phyloP scores from a whole-genome alignment of 2,888 invertebrate genomes.

The Chydorus sphaericus region DNA sequence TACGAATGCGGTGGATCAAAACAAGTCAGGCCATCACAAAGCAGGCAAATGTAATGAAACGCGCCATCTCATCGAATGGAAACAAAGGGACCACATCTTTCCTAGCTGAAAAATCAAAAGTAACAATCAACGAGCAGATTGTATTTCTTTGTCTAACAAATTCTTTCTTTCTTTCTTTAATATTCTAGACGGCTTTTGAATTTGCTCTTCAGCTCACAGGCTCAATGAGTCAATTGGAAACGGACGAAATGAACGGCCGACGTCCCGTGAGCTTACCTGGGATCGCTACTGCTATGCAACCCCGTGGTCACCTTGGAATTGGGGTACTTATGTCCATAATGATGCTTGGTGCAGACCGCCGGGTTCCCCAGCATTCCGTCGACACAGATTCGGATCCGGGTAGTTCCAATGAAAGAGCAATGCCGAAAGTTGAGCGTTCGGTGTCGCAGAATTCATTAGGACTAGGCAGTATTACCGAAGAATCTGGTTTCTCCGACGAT shows the following conservation, averaged over 20 bases:
- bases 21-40: background rate
- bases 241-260: background rate
- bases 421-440: too few species aligned
- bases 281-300: conserved; percentile 10
- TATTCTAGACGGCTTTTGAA: conserved; percentile 7
- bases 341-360: background rate
- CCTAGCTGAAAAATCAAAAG: conserved; percentile 10
- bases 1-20: background rate
- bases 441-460: too few species aligned
- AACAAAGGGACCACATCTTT: background rate
- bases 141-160: background rate
- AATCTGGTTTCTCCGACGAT: too few species aligned
- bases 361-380: background rate
- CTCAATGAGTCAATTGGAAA: background rate
- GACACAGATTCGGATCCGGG: background rate
- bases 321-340: conserved; percentile 2
- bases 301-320: background rate
- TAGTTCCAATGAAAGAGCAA: background rate
- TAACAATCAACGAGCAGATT: background rate
- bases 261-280: conserved; percentile 5
- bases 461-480: too few species aligned
- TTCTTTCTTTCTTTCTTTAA: background rate
- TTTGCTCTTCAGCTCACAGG: conserved; percentile 9
- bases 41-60: conserved; percentile 5
- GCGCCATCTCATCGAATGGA: background rate